Evolutionary conservation across 2,888 invertebrate species (phyloP).

Genomic region (Galerucella calmariensis): DNA sequence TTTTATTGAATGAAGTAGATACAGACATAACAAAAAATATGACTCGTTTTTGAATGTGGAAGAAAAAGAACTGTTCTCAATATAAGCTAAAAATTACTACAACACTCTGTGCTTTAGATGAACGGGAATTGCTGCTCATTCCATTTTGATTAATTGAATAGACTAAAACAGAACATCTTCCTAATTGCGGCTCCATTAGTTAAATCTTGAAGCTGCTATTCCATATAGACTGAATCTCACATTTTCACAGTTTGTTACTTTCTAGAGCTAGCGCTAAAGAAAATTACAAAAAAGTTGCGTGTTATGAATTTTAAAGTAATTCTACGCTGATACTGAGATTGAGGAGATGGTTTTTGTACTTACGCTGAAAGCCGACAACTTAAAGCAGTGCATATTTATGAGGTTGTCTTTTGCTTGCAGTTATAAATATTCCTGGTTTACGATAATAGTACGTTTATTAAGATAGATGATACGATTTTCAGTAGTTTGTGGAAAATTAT

Average conservation of each 20-base stretch:
- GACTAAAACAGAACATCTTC: not conserved
- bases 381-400: not conserved
- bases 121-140: not conserved
- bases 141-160: not conserved
- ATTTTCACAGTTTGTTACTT: slow-evolving; percentile 34
- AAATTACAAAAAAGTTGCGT: slow-evolving; percentile 28
- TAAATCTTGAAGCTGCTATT: slow-evolving; percentile 18
- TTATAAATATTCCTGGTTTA: not conserved
- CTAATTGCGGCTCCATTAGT: not conserved
- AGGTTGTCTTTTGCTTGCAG: not conserved
- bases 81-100: too few relatives aligned
- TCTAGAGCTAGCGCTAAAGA: slow-evolving; percentile 4
- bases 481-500: too few relatives aligned
- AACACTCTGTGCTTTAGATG: too few relatives aligned
- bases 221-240: slow-evolving; percentile 26
- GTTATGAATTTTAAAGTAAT: slow-evolving; percentile 25
- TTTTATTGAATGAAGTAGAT: too few relatives aligned
- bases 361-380: not conserved
- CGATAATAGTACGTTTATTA: not conserved
- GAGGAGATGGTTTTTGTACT: slow-evolving; percentile 17
- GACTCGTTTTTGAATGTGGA: too few relatives aligned
- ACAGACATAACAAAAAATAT: too few relatives aligned
- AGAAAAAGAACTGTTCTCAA: too few relatives aligned
- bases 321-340: slow-evolving; percentile 24
- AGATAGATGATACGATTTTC: too few relatives aligned